Percentiles rank a stretch among this genome's conserved stretches.
Conservation (phyloP, 2,888 invertebrate species). For the Lycia hirtaria region DNA sequence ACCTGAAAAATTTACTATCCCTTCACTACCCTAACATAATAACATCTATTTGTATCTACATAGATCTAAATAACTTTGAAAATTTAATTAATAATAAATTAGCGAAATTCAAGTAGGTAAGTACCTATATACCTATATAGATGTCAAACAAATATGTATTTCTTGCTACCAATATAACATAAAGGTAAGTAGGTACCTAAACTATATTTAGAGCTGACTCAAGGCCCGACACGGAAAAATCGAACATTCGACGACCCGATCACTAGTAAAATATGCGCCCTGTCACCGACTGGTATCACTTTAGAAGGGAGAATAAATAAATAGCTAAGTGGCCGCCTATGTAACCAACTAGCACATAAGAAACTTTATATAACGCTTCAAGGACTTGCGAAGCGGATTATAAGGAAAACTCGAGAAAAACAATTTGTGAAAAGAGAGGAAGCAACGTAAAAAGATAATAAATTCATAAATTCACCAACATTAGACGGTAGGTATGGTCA, state of each 20-base stretch:
- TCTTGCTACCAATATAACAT: neutral
- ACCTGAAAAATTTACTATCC: no score
- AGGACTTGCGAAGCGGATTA: conserved; percentile 14
- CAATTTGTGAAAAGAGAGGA: conserved; percentile 36
- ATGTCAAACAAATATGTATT: conserved; percentile 1
- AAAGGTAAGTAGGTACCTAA: no score
- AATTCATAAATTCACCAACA: conserved; percentile 42
- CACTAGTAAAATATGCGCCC: conserved; percentile 22
- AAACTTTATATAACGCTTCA: conserved; percentile 1
- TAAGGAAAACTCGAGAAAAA: conserved; percentile 33
- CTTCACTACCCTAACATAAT: no score
- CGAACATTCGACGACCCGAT: conserved; percentile 16
- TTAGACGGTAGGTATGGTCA: conserved; percentile 41
- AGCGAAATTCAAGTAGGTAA: no score
- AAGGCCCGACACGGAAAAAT: conserved; percentile 19
- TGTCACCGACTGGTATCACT: conserved; percentile 25
- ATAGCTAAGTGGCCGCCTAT: conserved; percentile 6
- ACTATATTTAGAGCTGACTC: conserved; percentile 23
- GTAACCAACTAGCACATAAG: conserved; percentile 3
- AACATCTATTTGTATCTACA: no score
- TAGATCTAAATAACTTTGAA: no score
- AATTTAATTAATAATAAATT: no score
- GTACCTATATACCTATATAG: no score
- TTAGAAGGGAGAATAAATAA: conserved; percentile 26
- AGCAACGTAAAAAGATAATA: conserved; percentile 36